Conservation (phyloP, 2,888 invertebrate species). For the Eilema sororculum region DNA sequence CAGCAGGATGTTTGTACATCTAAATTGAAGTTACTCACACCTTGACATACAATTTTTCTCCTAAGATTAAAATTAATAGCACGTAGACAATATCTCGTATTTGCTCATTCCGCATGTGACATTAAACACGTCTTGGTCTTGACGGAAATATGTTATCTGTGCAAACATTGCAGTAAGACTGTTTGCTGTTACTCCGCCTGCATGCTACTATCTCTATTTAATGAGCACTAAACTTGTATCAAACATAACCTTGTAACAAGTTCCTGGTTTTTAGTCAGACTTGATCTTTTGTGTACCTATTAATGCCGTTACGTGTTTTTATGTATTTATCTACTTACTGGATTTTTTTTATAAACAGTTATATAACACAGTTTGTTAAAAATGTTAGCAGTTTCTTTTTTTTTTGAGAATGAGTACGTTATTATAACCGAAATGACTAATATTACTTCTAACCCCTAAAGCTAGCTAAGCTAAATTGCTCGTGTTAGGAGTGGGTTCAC, state of each 20-base stretch:
- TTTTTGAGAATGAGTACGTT: too few relatives aligned
- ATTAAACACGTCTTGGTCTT: conserved; percentile 44
- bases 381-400: too few relatives aligned
- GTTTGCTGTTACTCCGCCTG: conserved; percentile 27
- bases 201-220: conserved; percentile 22
- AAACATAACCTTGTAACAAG: conserved; percentile 15
- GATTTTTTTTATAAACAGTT: neutral
- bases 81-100: conserved; percentile 11
- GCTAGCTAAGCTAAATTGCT: too few relatives aligned
- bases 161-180: conserved; percentile 44
- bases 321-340: neutral
- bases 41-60: conserved; percentile 22
- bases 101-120: conserved; percentile 33
- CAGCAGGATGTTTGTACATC: conserved; percentile 2
- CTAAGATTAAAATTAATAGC: conserved; percentile 12
- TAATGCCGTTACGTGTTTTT: conserved; percentile 8
- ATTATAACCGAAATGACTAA: too few relatives aligned
- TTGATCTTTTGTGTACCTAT: conserved; percentile 11
- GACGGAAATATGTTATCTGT: conserved; percentile 41
- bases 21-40: conserved; percentile 5
- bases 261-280: conserved; percentile 16
- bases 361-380: neutral
- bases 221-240: conserved; percentile 18
- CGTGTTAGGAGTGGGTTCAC: too few relatives aligned
- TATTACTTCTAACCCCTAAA: too few relatives aligned